phyloP scores from a whole-genome alignment of 2,113 vertebrate species.

The Naja naja region DNA sequence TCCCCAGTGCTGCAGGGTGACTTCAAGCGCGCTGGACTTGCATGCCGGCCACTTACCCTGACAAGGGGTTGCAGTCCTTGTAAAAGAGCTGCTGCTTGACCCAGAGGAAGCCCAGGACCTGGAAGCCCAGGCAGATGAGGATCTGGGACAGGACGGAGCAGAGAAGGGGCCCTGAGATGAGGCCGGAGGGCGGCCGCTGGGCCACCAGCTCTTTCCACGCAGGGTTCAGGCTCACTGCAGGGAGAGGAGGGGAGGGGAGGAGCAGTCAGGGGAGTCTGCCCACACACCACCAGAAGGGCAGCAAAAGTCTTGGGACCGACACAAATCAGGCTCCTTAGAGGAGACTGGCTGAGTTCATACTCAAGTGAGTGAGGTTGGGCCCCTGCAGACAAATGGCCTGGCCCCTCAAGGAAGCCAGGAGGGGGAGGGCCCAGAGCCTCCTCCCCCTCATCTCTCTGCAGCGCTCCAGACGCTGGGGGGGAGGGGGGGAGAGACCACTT shows the following conservation, averaged over 20 bases:
- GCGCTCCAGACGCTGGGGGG: background rate
- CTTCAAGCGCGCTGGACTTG: accelerated
- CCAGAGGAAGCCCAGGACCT: slow-evolving; percentile 84
- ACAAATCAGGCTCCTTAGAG: background rate
- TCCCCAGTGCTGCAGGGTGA: background rate
- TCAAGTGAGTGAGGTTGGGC: accelerated
- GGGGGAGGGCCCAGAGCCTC: background rate
- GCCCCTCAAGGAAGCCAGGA: background rate
- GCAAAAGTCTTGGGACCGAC: background rate
- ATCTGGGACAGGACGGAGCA: slow-evolving; percentile 94
- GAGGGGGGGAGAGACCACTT: accelerated
- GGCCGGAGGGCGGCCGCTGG: slow-evolving; percentile 87
- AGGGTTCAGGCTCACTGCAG: slow-evolving; percentile 93
- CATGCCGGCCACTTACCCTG: slow-evolving; percentile 77
- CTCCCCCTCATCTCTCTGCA: background rate
- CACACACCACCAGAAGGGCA: background rate
- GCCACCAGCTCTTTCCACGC: slow-evolving; percentile 93
- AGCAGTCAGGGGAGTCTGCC: background rate
- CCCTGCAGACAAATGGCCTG: accelerated
- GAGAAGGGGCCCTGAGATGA: slow-evolving; percentile 90
- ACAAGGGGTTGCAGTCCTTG: slow-evolving; percentile 70
- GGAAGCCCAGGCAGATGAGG: slow-evolving; percentile 89
- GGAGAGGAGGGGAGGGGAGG: slow-evolving; percentile 7
- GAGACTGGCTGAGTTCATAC: background rate
- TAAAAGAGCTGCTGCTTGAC: slow-evolving; percentile 88